Percentiles rank a stretch among this genome's conserved stretches.
Evolutionary conservation across 1,140 invertebrate species (phyloP).

Genomic region (Euura lappo): DNA sequence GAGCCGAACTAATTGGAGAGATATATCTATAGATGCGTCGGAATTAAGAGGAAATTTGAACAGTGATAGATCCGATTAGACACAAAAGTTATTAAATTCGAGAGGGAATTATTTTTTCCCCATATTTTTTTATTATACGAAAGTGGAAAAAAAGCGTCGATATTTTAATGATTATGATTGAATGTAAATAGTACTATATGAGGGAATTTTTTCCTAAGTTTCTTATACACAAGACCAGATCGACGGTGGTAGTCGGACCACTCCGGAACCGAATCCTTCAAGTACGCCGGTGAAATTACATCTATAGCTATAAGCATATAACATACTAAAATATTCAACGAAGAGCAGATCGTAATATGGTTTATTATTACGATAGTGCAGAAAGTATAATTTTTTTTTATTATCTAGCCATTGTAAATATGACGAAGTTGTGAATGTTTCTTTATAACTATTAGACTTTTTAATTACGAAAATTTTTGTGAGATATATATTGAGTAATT

Average conservation of each 20-base stretch:
- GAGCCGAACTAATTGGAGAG: not conserved
- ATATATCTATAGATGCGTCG: not conserved
- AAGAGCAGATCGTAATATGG: not conserved
- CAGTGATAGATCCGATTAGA: not conserved
- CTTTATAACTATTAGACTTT: not conserved
- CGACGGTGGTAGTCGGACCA: too few relatives aligned
- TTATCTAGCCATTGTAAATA: not conserved
- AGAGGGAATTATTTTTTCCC: not conserved
- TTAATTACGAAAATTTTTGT: not conserved
- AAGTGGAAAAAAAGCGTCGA: not conserved
- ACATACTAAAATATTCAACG: not conserved
- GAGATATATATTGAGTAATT: not conserved
- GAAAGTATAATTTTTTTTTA: not conserved
- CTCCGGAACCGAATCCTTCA: too few relatives aligned
- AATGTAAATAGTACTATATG: not conserved
- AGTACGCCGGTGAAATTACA: too few relatives aligned
- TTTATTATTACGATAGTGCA: not conserved
- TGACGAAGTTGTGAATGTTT: not conserved
- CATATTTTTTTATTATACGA: not conserved
- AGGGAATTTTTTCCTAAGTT: not conserved
- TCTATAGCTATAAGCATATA: too few relatives aligned
- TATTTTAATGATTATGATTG: not conserved
- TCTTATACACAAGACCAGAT: not conserved
- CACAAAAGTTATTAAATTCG: too few relatives aligned
- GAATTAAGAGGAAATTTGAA: not conserved